Evolutionary conservation across 2,797 vertebrate species (phyloP).

Genomic region (Lagocephalus sceleratus): DNA sequence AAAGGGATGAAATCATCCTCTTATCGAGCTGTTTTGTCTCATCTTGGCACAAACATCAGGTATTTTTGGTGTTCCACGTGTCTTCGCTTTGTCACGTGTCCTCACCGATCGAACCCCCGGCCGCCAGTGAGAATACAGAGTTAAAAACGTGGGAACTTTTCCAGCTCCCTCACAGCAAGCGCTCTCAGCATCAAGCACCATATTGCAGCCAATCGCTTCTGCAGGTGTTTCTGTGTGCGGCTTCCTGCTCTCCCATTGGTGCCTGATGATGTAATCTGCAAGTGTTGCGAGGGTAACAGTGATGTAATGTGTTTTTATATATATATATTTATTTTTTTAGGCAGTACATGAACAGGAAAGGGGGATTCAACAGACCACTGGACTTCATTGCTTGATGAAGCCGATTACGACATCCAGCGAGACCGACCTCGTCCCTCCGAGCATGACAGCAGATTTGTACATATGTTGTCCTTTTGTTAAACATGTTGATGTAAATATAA

Average conservation of each 20-base stretch:
- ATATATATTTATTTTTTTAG: slow-evolving; percentile 59
- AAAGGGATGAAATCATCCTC: background rate
- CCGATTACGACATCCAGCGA: slow-evolving; percentile 4
- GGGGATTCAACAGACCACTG: slow-evolving; percentile 97
- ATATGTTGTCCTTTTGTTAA: slow-evolving; percentile 10
- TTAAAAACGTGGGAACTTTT: slow-evolving; percentile 35
- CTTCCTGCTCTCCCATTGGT: slow-evolving; percentile 73
- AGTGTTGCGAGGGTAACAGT: slow-evolving; percentile 79
- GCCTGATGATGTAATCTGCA: slow-evolving; percentile 79
- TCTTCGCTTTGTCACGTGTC: background rate
- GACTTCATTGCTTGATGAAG: slow-evolving; percentile 91
- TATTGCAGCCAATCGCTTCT: slow-evolving; percentile 73
- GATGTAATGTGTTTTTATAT: slow-evolving; percentile 76
- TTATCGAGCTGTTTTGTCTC: background rate
- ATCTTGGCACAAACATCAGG: background rate
- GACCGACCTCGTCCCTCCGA: background rate
- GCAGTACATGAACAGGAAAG: slow-evolving; percentile 99
- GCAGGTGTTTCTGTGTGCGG: slow-evolving; percentile 76
- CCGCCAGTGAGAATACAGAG: slow-evolving; percentile 14
- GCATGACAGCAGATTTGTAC: slow-evolving; percentile 15
- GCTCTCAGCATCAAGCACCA: slow-evolving; percentile 44
- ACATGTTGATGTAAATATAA: slow-evolving; percentile 36
- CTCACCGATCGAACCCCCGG: slow-evolving; percentile 1
- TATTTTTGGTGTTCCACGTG: background rate
- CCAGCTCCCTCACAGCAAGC: slow-evolving; percentile 30